Base-by-base conservation (phyloP, 2,113 vertebrate species). In the Oncorhynchus kisutch region DNA sequence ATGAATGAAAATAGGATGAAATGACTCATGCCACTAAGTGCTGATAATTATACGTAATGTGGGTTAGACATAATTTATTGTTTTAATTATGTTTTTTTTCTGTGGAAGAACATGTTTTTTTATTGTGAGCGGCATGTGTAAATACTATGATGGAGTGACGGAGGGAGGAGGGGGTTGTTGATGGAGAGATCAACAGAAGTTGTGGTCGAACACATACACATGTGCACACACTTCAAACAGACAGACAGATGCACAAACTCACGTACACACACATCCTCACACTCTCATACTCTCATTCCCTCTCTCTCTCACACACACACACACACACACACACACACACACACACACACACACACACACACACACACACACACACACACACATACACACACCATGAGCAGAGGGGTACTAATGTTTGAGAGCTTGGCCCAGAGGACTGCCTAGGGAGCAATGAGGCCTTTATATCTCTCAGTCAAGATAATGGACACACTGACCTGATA, bases 51-150 rank as follows among this genome's bases (percentile, higher is more conserved):
- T 72, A 91, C 92, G 87, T 90, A 91, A 90, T 87, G 84, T 62
- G 74, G 84, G 89, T 88, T 91, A 88, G 72, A 69, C n/a, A 86
- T 93, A 92, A 93, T 93, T 94, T 89, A 91, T 91, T 88, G 84
- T 88, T 91, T 90, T 90, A 86, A 90, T 91, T 89, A 78, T 65
- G 73, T 82, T 86, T 91, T 87, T 90, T 86, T 78, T n/a, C n/a
- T 3, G 77, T 1, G 80, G 82, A 86, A 84, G 78, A 82, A 83
- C 74, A 39, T 34, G 72, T 80, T 83, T 85, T 91, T 89, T 86
- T 27, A 90, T 84, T 86, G 84, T 68, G 45, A 75, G 72, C 73
- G 18, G 85, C 83, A 83, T 88, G 84, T 87, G 88, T 87, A 92
- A 93, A 91, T 88, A 91, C 74, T 82, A 39, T 6, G 34, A 29